phyloP scores from a whole-genome alignment of 2,113 vertebrate genomes.

The Neogobius melanostomus region DNA sequence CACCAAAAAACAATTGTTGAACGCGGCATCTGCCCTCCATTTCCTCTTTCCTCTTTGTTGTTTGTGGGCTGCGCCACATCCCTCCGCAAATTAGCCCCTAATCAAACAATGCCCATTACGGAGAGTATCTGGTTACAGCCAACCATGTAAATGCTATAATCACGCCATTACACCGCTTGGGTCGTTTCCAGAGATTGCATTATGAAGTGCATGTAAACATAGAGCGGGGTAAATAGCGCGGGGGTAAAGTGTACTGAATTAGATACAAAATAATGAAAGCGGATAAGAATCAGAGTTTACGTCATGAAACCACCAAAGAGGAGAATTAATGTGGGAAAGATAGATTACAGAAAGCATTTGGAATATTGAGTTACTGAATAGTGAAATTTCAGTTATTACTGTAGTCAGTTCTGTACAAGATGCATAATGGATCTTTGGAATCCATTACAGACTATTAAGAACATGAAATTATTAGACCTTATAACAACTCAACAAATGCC shows the following conservation, averaged over 20 bases:
- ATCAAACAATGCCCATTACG: constrained; percentile 38
- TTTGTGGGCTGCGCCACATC: constrained; percentile 11
- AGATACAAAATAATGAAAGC: constrained; percentile 20
- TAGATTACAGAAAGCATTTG: neutral
- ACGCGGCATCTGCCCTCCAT: neutral
- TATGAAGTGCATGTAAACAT: constrained; percentile 18
- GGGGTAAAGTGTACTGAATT: neutral
- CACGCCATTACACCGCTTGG: constrained; percentile 33
- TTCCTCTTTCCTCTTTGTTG: neutral
- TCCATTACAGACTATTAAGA: too few species aligned
- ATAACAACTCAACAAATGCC: too few species aligned
- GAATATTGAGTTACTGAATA: neutral
- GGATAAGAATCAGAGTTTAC: constrained; percentile 11
- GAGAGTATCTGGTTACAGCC: constrained; percentile 34
- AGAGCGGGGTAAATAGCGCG: constrained; percentile 10
- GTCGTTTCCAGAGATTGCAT: constrained; percentile 32
- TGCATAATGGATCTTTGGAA: too few species aligned
- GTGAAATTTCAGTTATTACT: neutral
- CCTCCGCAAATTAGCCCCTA: constrained; percentile 21
- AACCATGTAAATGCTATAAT: constrained; percentile 41
- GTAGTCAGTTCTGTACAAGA: too few species aligned
- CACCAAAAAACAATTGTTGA: too few species aligned
- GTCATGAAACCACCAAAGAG: constrained; percentile 4
- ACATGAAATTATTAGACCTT: too few species aligned
- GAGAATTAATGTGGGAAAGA: neutral